Evolutionary conservation across 1,140 invertebrate genomes (phyloP).

Genomic region (Aphaenogaster floridana): DNA sequence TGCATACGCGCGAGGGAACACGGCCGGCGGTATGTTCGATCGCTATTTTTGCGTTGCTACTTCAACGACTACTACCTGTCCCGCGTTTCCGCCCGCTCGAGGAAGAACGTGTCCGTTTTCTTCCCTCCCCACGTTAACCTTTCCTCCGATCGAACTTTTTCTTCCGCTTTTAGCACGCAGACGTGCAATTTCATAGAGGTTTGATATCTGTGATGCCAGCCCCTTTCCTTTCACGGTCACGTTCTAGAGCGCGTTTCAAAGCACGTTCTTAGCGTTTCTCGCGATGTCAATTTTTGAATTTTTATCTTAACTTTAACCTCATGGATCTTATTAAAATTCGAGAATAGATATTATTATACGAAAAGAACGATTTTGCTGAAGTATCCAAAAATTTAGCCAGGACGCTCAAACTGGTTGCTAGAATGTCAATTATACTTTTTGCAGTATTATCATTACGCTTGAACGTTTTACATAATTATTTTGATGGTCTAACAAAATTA

Average conservation of each 20-base stretch:
- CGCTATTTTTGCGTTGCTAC: constrained; percentile 58
- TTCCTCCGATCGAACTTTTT: constrained; percentile 30
- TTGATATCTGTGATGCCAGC: not conserved
- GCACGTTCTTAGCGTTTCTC: too few relatives aligned
- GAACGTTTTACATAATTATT: too few relatives aligned
- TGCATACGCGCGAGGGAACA: not conserved
- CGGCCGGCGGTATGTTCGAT: constrained; percentile 44
- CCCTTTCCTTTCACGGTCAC: not conserved
- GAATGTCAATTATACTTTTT: too few relatives aligned
- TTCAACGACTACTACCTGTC: constrained; percentile 47
- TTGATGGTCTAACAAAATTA: too few relatives aligned
- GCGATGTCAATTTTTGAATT: not conserved
- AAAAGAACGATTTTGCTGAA: too few relatives aligned
- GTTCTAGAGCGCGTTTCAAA: not conserved
- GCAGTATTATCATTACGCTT: too few relatives aligned
- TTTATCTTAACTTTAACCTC: not conserved
- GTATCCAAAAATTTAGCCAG: too few relatives aligned
- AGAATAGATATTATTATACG: not conserved
- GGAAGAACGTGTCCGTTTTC: constrained; percentile 28
- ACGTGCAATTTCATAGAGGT: constrained; percentile 36
- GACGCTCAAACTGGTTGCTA: too few relatives aligned
- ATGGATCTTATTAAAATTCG: not conserved
- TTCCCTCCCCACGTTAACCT: constrained; percentile 29
- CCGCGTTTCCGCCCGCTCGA: constrained; percentile 19
- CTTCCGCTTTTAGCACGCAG: constrained; percentile 25